phyloP scores from a whole-genome alignment of 2,797 vertebrate genomes.

The Meda fulgida region DNA sequence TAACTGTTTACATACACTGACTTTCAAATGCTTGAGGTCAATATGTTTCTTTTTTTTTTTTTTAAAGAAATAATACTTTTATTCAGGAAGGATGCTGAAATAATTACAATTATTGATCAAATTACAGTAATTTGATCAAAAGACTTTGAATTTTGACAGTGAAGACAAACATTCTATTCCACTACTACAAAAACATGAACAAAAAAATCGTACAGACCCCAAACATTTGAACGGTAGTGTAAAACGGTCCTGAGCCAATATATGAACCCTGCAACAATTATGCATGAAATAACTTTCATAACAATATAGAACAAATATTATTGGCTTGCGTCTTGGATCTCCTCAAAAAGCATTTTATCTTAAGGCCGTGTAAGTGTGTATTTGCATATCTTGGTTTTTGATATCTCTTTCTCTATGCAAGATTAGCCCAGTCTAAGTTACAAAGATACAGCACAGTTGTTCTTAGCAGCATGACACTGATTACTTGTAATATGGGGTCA shows the following conservation, averaged over 20 bases:
- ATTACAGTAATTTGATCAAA: background rate
- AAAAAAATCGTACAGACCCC: background rate
- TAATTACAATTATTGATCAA: too few species aligned
- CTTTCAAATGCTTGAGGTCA: background rate
- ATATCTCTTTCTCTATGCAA: background rate
- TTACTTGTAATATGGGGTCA: background rate
- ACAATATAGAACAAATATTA: background rate
- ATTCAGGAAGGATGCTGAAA: background rate
- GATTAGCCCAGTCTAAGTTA: too few species aligned
- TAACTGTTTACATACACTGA: background rate
- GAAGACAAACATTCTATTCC: background rate
- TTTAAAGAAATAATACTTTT: background rate
- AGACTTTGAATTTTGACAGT: too few species aligned
- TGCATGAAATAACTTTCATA: background rate
- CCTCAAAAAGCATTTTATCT: background rate
- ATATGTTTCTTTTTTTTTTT: background rate
- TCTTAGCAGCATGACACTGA: slow-evolving; percentile 6
- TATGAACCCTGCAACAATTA: background rate
- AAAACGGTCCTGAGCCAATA: background rate
- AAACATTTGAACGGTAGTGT: background rate
- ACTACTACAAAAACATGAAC: background rate
- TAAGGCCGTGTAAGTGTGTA: background rate
- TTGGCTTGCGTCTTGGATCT: background rate
- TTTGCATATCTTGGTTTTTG: background rate
- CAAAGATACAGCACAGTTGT: too few species aligned